Evolutionary conservation across 2,797 vertebrate genomes (phyloP).

Genomic region (Triplophysa yarkandensis): DNA sequence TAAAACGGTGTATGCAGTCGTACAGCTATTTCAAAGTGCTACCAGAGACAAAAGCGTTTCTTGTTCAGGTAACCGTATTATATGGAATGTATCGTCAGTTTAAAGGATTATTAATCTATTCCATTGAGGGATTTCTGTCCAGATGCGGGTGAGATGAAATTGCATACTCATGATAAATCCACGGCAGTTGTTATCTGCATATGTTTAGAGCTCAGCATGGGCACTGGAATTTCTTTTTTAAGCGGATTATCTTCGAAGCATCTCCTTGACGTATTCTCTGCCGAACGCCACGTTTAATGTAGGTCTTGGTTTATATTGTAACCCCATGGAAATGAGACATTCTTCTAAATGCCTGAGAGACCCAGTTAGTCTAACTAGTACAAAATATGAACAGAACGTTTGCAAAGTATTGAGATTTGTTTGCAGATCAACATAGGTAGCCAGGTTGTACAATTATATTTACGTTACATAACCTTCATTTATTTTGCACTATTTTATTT

Average conservation of each 20-base stretch:
- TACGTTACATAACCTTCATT: not conserved
- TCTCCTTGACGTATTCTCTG: conserved; percentile 29
- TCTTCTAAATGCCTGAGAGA: conserved; percentile 25
- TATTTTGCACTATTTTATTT: not conserved
- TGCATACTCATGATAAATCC: conserved; percentile 49
- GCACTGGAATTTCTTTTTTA: conserved; percentile 38
- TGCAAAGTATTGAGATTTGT: not conserved
- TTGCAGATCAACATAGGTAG: not conserved
- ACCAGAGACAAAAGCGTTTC: conserved; percentile 12
- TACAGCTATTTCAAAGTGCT: not conserved
- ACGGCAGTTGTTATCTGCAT: conserved; percentile 46
- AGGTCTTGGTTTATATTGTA: conserved; percentile 26
- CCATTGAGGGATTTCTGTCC: conserved; percentile 38
- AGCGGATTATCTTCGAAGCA: conserved; percentile 47
- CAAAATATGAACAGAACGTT: conserved; percentile 21
- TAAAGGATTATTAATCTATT: conserved; percentile 45
- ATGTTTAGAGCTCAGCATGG: conserved; percentile 37
- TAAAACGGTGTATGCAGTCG: not conserved
- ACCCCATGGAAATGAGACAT: conserved; percentile 14
- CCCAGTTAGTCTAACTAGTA: conserved; percentile 11
- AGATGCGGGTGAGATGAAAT: conserved; percentile 47
- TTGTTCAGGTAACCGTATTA: conserved; percentile 7
- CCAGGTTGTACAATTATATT: not conserved
- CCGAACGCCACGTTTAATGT: conserved; percentile 26
- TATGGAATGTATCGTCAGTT: conserved; percentile 22